Conservation (phyloP, 2,888 invertebrate genomes). For the Leptura quadrifasciata region DNA sequence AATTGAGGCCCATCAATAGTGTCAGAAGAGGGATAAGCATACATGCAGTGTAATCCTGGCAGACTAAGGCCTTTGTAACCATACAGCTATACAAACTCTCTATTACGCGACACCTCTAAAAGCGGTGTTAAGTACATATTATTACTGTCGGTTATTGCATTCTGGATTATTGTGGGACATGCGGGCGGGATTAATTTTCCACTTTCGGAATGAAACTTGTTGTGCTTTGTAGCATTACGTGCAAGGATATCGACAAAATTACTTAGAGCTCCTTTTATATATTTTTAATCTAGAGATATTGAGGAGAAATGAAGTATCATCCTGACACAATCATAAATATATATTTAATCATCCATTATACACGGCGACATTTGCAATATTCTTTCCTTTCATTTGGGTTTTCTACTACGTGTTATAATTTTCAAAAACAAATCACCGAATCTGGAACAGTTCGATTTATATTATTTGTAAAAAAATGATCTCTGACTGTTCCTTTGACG, state of each 20-base stretch:
- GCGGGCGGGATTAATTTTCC: constrained; percentile 48
- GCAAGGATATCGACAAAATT: constrained; percentile 1
- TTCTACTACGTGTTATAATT: too few species aligned
- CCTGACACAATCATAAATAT: not conserved
- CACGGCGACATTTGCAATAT: too few species aligned
- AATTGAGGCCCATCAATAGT: constrained; percentile 71
- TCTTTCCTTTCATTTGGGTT: too few species aligned
- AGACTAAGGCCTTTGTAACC: constrained; percentile 60
- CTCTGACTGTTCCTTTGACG: too few species aligned
- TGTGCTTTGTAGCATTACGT: constrained; percentile 41
- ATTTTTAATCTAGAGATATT: not conserved
- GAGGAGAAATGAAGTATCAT: not conserved
- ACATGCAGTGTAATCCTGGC: constrained; percentile 56
- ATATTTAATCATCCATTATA: not conserved
- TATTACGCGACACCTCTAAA: constrained; percentile 61
- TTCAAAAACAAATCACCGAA: too few species aligned
- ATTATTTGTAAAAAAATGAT: too few species aligned
- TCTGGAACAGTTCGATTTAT: too few species aligned
- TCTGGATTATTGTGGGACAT: constrained; percentile 54
- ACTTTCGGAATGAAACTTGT: constrained; percentile 49
- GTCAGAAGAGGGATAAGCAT: constrained; percentile 61
- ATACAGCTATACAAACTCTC: constrained; percentile 60
- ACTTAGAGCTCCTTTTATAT: not conserved
- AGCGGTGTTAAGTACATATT: constrained; percentile 62
- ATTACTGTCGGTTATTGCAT: constrained; percentile 61